Evolutionary conservation across 2,888 invertebrate genomes (phyloP).

Genomic region (Dichetophora obliterata): DNA sequence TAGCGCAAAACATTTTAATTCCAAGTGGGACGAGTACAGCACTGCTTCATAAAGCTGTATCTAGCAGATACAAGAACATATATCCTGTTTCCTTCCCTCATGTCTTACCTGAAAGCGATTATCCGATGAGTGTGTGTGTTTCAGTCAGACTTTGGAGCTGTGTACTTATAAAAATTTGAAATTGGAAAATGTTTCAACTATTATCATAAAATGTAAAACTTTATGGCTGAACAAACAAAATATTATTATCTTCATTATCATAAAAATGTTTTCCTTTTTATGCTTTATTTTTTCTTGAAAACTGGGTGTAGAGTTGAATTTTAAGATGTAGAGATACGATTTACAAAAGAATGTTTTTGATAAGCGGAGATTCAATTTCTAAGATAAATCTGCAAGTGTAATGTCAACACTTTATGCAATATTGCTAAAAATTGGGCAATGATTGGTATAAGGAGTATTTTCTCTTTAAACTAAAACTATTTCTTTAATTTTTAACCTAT

Average conservation of each 20-base stretch:
- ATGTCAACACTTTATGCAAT: too few species aligned
- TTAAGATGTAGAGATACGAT: too few species aligned
- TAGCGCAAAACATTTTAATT: too few species aligned
- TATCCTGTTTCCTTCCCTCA: not conserved
- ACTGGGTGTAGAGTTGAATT: too few species aligned
- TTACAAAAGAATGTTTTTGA: too few species aligned
- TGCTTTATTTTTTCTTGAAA: not conserved
- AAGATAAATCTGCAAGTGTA: too few species aligned
- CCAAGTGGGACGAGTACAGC: not conserved
- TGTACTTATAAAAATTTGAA: not conserved
- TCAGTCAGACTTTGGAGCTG: not conserved
- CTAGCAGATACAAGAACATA: not conserved
- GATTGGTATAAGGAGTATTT: too few species aligned
- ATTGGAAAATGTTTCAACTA: slow-evolving; percentile 3
- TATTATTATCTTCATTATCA: not conserved
- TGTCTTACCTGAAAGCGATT: not conserved
- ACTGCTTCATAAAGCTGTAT: not conserved
- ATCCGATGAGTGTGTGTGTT: not conserved
- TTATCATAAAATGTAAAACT: slow-evolving; percentile 8
- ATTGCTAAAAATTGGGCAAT: too few species aligned
- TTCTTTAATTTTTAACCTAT: too few species aligned
- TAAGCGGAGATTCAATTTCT: too few species aligned
- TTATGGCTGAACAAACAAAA: slow-evolving; percentile 4
- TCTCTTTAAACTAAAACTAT: too few species aligned
- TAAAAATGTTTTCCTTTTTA: not conserved